phyloP scores from a whole-genome alignment of 2,888 invertebrate genomes.

The Flabesymbios commensalis region DNA sequence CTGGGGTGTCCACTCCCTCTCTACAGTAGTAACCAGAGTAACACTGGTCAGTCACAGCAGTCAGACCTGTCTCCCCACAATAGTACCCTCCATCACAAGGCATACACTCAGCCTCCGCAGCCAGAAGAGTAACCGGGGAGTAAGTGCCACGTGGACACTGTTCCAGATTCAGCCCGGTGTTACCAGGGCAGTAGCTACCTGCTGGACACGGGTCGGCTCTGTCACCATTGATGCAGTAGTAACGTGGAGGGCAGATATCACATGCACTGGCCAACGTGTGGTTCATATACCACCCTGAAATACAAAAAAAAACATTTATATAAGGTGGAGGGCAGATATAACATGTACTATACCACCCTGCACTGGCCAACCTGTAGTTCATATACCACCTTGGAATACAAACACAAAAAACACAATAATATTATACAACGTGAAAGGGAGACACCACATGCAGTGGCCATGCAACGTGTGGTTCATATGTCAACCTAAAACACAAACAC shows the following conservation, averaged over 20 bases:
- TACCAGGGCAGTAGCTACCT: slow-evolving; percentile 51
- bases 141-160: slow-evolving; percentile 54
- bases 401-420: too few species aligned
- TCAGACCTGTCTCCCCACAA: slow-evolving; percentile 47
- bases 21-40: slow-evolving; percentile 51
- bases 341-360: too few species aligned
- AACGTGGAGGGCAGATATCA: slow-evolving; percentile 51
- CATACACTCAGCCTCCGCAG: slow-evolving; percentile 47
- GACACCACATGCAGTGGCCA: slow-evolving; percentile 46
- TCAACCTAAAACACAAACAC: too few species aligned
- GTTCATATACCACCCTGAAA: slow-evolving; percentile 56
- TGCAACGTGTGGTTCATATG: slow-evolving; percentile 57
- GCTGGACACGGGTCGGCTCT: slow-evolving; percentile 50
- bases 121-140: slow-evolving; percentile 42
- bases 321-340: too few species aligned
- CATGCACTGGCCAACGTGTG: slow-evolving; percentile 49
- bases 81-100: slow-evolving; percentile 49
- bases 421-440: too few species aligned
- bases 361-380: slow-evolving; percentile 52
- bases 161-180: slow-evolving; percentile 50
- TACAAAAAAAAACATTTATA: too few species aligned
- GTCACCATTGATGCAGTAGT: slow-evolving; percentile 54
- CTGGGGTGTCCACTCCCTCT: slow-evolving; percentile 36
- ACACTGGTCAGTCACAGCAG: slow-evolving; percentile 47
- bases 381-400: slow-evolving; percentile 52